A percentile compares a stretch with the other conserved stretches of the same genome.
Conservation (phyloP, 2,888 invertebrate species). For the Iphiclides podalirius region DNA sequence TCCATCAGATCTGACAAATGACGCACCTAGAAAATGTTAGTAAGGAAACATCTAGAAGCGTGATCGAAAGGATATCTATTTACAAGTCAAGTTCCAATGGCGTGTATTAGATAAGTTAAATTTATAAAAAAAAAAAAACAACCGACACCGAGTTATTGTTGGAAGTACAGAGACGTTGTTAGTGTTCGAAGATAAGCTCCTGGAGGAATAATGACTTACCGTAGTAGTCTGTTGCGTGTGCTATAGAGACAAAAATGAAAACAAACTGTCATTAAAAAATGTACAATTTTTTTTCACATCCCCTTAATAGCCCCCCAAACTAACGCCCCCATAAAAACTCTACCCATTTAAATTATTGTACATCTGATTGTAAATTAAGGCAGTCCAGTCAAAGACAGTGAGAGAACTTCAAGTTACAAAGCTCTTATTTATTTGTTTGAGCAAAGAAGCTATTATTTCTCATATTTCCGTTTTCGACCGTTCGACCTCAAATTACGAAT, state of each 20-base stretch:
- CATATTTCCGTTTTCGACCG: no score
- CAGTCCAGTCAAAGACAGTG: no score
- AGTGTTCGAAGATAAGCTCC: constrained; percentile 58
- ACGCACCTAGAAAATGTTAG: constrained; percentile 63
- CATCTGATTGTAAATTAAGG: constrained; percentile 2
- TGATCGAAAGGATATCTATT: constrained; percentile 65
- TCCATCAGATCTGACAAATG: constrained; percentile 57
- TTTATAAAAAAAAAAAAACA: not conserved
- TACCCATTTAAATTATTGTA: constrained; percentile 19
- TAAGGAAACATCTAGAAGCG: constrained; percentile 73
- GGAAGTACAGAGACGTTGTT: constrained; percentile 44
- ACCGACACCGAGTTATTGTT: constrained; percentile 42
- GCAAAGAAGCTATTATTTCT: no score
- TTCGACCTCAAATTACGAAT: constrained; percentile 20
- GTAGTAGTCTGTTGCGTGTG: constrained; percentile 99
- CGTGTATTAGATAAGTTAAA: constrained; percentile 44
- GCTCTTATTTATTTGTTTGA: not conserved
- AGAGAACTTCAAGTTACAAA: not conserved
- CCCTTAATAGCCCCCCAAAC: constrained; percentile 24
- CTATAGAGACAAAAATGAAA: constrained; percentile 81
- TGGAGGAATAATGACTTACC: constrained; percentile 95
- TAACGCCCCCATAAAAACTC: constrained; percentile 25
- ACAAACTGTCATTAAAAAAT: constrained; percentile 57
- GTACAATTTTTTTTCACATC: constrained; percentile 27
- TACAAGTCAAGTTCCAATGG: constrained; percentile 50